Evolutionary conservation across 2,797 vertebrate species (phyloP), one percentile per base, ranked within the genome.

Genomic region (Brachymystax lenok): DNA sequence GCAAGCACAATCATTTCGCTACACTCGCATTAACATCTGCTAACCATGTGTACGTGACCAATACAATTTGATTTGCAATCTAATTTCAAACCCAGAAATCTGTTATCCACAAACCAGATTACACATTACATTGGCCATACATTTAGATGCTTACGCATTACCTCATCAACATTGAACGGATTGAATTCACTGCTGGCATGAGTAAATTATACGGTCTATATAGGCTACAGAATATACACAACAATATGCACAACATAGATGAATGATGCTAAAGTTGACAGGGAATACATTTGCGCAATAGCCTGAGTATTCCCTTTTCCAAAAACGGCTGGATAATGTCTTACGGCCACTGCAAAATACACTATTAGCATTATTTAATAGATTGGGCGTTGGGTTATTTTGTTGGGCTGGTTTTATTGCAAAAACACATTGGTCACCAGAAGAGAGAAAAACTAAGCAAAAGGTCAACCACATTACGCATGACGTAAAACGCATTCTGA

Each of bases 31-130:
- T 35, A 35, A 35, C 35, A 35, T 35, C 6, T 35, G 35, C 35
- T 35, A 35, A 35, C 35, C 33, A 35, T 35, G 33, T 35, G 33
- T 35, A 35, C 33, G 33, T 35, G 33, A 35, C 5, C 35, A 35
- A 35, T 35, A 35, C 1, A 7, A 35, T 35, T 35, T 35, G 33
- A 35, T 35, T 35, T 35, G 33, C 19, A 67, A 77, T 79, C 5
- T 46, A 35, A 76, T 61, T 70, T 70, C 6, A 70, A 76, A 35
- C 69, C 30, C 67, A 76, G 74, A 66, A 28, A 30, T 69, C 50
- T 19, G 54, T 24, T 69, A 16, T 69, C 66, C 66, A 71, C 67
- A 28, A 46, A 30, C 33, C 67, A 69, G 66, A 46, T 69, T n/a
- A 51, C 4, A 63, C 17, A 71, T 50, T 10, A 50, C 10, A 50